Evolutionary conservation across 2,113 vertebrate genomes (phyloP).

Genomic region (Neolamprologus kungweensis): DNA sequence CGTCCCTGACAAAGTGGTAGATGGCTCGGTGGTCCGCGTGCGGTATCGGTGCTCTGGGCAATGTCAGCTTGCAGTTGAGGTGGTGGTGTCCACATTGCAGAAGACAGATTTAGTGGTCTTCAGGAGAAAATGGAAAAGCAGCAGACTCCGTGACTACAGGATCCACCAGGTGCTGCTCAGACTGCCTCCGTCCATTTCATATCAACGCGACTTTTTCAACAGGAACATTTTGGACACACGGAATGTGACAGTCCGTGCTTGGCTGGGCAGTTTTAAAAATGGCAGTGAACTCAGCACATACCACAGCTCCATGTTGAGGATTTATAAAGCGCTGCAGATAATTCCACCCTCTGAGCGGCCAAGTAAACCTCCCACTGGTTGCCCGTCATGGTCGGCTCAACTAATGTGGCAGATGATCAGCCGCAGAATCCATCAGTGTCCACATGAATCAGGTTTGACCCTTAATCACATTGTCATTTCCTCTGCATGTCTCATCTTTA

Average conservation of each 20-base stretch:
- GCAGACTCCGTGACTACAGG: slow-evolving; percentile 49
- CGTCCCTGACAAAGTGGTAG: slow-evolving; percentile 72
- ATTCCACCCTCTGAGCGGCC: slow-evolving; percentile 74
- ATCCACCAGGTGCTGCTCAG: slow-evolving; percentile 72
- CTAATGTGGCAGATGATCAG: slow-evolving; percentile 75
- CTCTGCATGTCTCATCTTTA: background rate
- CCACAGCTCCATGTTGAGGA: slow-evolving; percentile 63
- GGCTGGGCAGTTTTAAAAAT: slow-evolving; percentile 67
- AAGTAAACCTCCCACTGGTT: slow-evolving; percentile 71
- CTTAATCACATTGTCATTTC: background rate
- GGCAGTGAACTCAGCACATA: slow-evolving; percentile 48
- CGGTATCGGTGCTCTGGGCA: slow-evolving; percentile 80
- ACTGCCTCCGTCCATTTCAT: slow-evolving; percentile 79
- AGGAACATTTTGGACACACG: slow-evolving; percentile 68
- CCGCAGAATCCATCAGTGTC: slow-evolving; percentile 73
- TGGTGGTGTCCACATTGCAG: slow-evolving; percentile 75
- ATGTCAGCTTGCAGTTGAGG: slow-evolving; percentile 78
- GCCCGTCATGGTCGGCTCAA: slow-evolving; percentile 79
- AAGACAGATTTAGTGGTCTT: slow-evolving; percentile 76
- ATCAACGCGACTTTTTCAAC: slow-evolving; percentile 75
- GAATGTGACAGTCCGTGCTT: slow-evolving; percentile 77
- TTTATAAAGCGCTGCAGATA: slow-evolving; percentile 70
- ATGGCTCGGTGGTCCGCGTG: slow-evolving; percentile 73
- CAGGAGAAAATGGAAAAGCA: slow-evolving; percentile 79
- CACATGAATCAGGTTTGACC: slow-evolving; percentile 79